Evolutionary conservation across 2,888 invertebrate genomes (phyloP).

Genomic region (Phortica magna): DNA sequence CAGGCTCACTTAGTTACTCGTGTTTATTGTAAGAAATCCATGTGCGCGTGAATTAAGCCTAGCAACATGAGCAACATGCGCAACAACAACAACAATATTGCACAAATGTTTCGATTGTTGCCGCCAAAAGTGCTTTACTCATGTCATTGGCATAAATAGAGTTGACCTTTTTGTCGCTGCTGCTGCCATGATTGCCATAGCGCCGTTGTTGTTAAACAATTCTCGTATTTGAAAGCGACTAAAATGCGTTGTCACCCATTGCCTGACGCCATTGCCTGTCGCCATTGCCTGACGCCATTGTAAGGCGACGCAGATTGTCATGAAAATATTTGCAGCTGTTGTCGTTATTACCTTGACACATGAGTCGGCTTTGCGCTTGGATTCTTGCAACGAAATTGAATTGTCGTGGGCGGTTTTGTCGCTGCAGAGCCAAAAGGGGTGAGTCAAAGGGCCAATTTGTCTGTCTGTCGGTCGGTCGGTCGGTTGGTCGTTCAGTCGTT

Average conservation of each 20-base stretch:
- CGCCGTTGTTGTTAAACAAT: constrained; percentile 23
- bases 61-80: neutral
- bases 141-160: constrained; percentile 4
- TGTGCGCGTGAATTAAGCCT: constrained; percentile 16
- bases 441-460: too few relatives aligned
- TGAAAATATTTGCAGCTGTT: constrained; percentile 29
- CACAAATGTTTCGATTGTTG: neutral
- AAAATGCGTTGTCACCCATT: neutral
- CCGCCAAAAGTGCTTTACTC: constrained; percentile 22
- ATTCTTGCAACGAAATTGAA: constrained; percentile 37
- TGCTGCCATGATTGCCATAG: too few relatives aligned
- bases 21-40: constrained; percentile 2
- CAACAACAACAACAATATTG: neutral
- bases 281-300: neutral
- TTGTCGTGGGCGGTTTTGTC: neutral
- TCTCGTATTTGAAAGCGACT: constrained; percentile 20
- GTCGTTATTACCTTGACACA: constrained; percentile 68
- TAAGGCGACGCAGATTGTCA: constrained; percentile 11
- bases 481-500: too few relatives aligned
- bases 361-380: constrained; percentile 65
- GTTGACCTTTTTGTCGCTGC: constrained; percentile 23
- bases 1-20: constrained; percentile 1
- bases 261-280: neutral
- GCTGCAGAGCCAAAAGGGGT: too few relatives aligned
- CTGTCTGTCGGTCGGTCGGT: too few relatives aligned